Evolutionary conservation across 2,888 invertebrate genomes (phyloP), one percentile per base, ranked within the genome.

Genomic region (Prosapia bicincta): DNA sequence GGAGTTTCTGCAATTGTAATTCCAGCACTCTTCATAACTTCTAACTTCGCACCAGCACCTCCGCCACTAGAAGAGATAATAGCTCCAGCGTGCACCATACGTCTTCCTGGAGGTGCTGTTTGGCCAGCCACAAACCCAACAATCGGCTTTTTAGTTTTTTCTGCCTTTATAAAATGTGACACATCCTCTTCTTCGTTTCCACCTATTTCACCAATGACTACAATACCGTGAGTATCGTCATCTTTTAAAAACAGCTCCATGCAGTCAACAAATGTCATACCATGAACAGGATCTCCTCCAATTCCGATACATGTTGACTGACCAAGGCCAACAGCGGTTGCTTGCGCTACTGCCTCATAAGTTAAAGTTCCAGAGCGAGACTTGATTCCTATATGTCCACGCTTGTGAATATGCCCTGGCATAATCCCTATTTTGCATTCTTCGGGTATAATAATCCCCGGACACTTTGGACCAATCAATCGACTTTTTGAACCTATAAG

Each of bases 81-180:
- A 80, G 99, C 99, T 81, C 99, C 99, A 78, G 99, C 99, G 85
- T 99, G 99, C 66, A 99, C 99, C 99, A 99, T 99, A 84, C 99
- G 90, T 82, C 99, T 89, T 73, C 98, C 98, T 67, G 98, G 98
- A 23, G 99, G 99, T n/a, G 99, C 99, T 13, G 99, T 98, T 78
- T 99, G 85, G 76, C 99, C 99, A 82, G 99, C 99, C 85, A 99
- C 99, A 86, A 99, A 99, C 7, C 98, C 96, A 1, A 99, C 98
- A 54, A 99, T 98, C 66, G 99, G 99, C 85, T 99, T 99, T 66
- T 94, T 93, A 84, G 95, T 93, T 74, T 90, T 87, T 30, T 3
- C 6, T 30, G 6, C 9, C 94, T 95, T 83, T 20, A 87, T 13
- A 5, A 5, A 38, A 6, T 9, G 10, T 0, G 99, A 94, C 26